phyloP scores from a whole-genome alignment of 2,797 vertebrate genomes.

The Aldrovandia affinis region DNA sequence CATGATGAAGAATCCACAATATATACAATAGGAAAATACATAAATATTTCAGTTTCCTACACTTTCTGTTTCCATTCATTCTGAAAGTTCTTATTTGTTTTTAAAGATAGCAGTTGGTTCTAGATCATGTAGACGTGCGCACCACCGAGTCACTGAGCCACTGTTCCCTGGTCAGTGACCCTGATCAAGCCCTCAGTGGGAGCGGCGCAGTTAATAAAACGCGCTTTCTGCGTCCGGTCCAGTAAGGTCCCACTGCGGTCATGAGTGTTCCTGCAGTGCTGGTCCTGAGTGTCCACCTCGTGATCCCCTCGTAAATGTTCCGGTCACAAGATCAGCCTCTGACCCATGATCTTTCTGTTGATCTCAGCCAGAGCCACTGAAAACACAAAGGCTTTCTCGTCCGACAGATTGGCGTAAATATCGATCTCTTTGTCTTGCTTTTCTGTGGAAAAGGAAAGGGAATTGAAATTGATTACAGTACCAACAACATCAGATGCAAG shows the following conservation, averaged over 20 bases:
- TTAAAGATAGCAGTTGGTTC: slow-evolving; percentile 33
- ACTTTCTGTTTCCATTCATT: slow-evolving; percentile 33
- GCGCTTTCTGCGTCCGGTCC: slow-evolving; percentile 31
- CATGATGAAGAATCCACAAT: slow-evolving; percentile 31
- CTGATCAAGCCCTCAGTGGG: neutral
- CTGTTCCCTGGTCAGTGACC: neutral
- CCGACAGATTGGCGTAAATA: slow-evolving; percentile 95
- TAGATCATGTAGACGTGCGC: slow-evolving; percentile 25
- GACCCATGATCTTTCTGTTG: slow-evolving; percentile 98
- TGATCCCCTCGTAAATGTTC: neutral
- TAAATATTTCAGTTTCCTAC: slow-evolving; percentile 49
- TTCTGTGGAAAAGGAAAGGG: slow-evolving; percentile 71
- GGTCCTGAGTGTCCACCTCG: slow-evolving; percentile 40
- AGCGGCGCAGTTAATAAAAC: slow-evolving; percentile 19
- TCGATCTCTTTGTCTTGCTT: slow-evolving; percentile 98
- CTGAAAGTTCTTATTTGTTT: slow-evolving; percentile 15
- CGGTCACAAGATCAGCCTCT: slow-evolving; percentile 90
- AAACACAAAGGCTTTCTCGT: slow-evolving; percentile 98
- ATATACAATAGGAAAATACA: slow-evolving; percentile 40
- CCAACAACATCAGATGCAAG: neutral
- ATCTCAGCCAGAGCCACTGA: slow-evolving; percentile 98
- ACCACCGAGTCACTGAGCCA: slow-evolving; percentile 2
- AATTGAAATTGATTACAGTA: neutral
- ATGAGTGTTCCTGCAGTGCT: slow-evolving; percentile 31
- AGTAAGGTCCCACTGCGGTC: slow-evolving; percentile 32